Evolutionary conservation across 2,113 vertebrate genomes (phyloP), one percentile per base, ranked within the genome.

Genomic region (Reinhardtius hippoglossoides): DNA sequence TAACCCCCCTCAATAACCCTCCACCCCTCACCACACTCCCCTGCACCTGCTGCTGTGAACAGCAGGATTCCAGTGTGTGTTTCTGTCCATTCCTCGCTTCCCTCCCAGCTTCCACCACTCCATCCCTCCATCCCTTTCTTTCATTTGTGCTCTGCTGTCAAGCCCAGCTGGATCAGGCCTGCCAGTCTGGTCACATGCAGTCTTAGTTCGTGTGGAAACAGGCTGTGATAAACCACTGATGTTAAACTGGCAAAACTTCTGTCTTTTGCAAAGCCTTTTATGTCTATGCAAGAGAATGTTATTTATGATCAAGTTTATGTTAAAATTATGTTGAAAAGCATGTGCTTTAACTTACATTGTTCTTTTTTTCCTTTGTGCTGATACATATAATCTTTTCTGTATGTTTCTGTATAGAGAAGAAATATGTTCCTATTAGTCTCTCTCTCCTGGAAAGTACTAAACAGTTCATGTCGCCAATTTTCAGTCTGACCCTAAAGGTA

Each of bases 11-110:
- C 35, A 55, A 12, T 5, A 37, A 55, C 23, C 12, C 71, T 35
- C 44, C 37, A 58, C 23, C 73, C 24, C 55, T 1, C 67, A 44
- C 48, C 40, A 46, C 61, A 42, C 74, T 62, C 76, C 65, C 83
- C 76, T 90, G 91, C 92, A 93, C 93, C 94, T 93, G 92, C 93
- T 85, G 91, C 92, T 92, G 90, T 91, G 89, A 93, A 90, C 91
- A 93, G 93, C 94, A 92, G 89, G 91, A 90, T 87, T 88, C 89
- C 89, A 80, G 81, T 89, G 91, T 86, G 87, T 80, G 84, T 79
- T 84, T 89, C 84, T 93, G 91, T 90, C 88, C 89, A 81, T 88
- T 85, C 76, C 74, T 81, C 74, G 37, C 85, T 80, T 76, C 77
- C 68, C 71, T 76, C 81, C 71, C 82, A 78, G 85, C 80, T 74